A percentile compares a stretch with the other conserved stretches of the same genome.
Evolutionary conservation across 1,140 invertebrate genomes (phyloP).

Genomic region (Propsilocerus akamusi): DNA sequence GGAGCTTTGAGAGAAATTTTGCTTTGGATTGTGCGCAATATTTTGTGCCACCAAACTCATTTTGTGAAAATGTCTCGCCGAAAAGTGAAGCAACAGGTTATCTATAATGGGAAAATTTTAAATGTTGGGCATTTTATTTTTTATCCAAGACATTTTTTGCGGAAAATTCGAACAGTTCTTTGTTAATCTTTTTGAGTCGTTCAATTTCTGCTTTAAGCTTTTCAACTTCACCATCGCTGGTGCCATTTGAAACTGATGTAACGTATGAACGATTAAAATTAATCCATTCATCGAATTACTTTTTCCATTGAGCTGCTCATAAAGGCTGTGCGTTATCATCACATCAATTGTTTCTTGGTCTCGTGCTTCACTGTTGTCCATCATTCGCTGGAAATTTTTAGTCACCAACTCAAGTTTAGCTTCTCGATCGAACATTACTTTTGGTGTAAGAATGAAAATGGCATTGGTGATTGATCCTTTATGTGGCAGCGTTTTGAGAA

Average conservation of each 20-base stretch:
- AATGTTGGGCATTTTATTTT: slow-evolving; percentile 8
- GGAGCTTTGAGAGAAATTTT: too few species aligned
- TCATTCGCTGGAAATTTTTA: slow-evolving; percentile 21
- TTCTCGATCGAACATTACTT: slow-evolving; percentile 23
- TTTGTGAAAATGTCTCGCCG: too few species aligned
- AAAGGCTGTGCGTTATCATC: slow-evolving; percentile 16
- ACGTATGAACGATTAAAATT: too few species aligned
- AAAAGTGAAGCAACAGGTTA: too few species aligned
- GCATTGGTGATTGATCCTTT: slow-evolving; percentile 55
- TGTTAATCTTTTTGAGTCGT: slow-evolving; percentile 27
- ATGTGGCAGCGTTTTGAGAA: slow-evolving; percentile 44
- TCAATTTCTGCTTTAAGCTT: slow-evolving; percentile 23
- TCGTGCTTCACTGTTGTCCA: slow-evolving; percentile 10
- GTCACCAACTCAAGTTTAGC: slow-evolving; percentile 25
- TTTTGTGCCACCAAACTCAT: too few species aligned
- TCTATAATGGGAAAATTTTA: too few species aligned
- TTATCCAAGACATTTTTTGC: slow-evolving; percentile 19
- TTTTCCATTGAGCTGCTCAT: slow-evolving; percentile 2
- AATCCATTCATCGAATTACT: neutral
- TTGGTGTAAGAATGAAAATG: slow-evolving; percentile 30
- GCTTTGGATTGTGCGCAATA: too few species aligned
- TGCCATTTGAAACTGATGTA: neutral
- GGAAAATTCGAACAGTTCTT: slow-evolving; percentile 27
- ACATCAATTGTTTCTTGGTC: slow-evolving; percentile 16
- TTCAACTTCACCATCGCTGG: slow-evolving; percentile 10